phyloP scores from a whole-genome alignment of 2,888 invertebrate species.

The Odontomyia ornata region DNA sequence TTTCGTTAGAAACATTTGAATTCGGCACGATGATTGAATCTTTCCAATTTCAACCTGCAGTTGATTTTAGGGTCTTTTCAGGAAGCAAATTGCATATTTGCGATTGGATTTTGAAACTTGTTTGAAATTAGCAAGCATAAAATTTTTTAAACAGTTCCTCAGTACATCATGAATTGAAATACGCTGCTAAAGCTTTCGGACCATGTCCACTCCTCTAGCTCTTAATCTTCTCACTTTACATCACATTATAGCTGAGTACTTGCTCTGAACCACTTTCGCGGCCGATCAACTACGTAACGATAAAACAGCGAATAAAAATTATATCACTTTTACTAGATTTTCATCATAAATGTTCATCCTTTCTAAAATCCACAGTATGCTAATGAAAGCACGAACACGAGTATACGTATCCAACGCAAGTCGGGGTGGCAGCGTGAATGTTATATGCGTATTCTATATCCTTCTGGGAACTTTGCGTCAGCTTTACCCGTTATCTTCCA shows the following conservation, averaged over 20 bases:
- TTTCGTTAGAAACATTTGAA: too few species aligned
- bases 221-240: too few species aligned
- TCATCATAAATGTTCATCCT: constrained; percentile 20
- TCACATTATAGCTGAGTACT: too few species aligned
- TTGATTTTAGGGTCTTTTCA: too few species aligned
- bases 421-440: neutral
- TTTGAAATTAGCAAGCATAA: neutral
- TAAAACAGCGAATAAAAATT: constrained; percentile 17
- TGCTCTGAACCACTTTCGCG: neutral
- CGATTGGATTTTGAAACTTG: too few species aligned
- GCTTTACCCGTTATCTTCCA: constrained; percentile 4
- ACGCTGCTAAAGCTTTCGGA: too few species aligned
- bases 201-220: too few species aligned
- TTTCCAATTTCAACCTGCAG: too few species aligned
- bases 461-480: neutral
- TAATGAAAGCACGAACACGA: constrained; percentile 22
- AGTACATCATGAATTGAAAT: too few species aligned
- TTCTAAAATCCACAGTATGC: constrained; percentile 7
- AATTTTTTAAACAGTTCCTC: too few species aligned
- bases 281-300: neutral
- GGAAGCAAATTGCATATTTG: too few species aligned
- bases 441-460: neutral
- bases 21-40: too few species aligned
- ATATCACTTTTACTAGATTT: constrained; percentile 10
- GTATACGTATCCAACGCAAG: neutral